These are phyloP conservation scores for Cotesia chilonis DNA, from an alignment of 1,140 invertebrate species.

Conservation along the genomic window DNA sequence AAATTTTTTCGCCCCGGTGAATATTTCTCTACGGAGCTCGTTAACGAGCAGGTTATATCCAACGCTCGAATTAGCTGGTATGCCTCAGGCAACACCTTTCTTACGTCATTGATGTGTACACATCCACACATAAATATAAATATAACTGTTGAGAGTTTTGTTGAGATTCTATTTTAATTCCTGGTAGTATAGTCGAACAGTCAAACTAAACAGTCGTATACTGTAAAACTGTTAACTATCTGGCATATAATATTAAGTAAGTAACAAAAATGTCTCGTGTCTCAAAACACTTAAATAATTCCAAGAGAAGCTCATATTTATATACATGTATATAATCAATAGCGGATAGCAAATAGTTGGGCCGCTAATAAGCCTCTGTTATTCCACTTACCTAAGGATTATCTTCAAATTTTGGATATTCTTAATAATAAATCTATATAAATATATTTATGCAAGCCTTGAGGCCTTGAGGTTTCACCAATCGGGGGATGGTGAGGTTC, in stretches of 20 bases:
- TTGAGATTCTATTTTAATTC: not conserved
- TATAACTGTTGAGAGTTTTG: not conserved
- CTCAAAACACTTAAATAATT: not conserved
- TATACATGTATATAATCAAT: too few species aligned
- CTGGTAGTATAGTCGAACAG: not conserved
- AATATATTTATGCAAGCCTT: not conserved
- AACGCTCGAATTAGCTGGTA: slow-evolving; percentile 39
- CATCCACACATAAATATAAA: not conserved
- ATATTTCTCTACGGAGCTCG: slow-evolving; percentile 36
- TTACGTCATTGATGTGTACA: slow-evolving; percentile 6
- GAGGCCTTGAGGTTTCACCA: not conserved
- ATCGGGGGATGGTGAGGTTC: slow-evolving; percentile 19
- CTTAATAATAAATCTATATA: not conserved
- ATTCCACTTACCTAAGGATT: slow-evolving; percentile 25
- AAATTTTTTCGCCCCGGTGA: not conserved
- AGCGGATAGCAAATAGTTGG: too few species aligned
- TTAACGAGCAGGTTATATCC: slow-evolving; percentile 47
- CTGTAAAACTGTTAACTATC: too few species aligned
- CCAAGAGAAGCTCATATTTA: too few species aligned
- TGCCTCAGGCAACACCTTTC: slow-evolving; percentile 27
- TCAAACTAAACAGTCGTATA: too few species aligned
- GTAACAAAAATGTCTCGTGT: too few species aligned
- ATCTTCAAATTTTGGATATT: not conserved
- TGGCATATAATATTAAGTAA: too few species aligned
- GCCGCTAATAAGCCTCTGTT: slow-evolving; percentile 49